Evolutionary conservation across 2,113 vertebrate species (phyloP).

Genomic region (Aphyosemion australe): DNA sequence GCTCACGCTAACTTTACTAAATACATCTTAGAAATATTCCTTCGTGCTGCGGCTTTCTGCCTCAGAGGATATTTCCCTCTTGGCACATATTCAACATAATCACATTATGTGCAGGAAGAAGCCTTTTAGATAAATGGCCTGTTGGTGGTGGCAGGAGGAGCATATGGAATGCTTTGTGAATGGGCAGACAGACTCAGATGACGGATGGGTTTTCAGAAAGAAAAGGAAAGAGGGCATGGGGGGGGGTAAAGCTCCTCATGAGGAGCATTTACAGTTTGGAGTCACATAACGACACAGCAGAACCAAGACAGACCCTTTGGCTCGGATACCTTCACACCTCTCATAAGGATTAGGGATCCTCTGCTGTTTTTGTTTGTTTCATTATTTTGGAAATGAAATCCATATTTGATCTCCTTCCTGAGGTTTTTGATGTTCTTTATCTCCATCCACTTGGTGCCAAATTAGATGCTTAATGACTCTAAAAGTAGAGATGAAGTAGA

Average conservation of each 20-base stretch:
- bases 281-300: too few species aligned
- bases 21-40: not conserved
- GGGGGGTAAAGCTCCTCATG: not conserved
- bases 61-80: constrained; percentile 46
- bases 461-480: not conserved
- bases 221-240: not conserved
- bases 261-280: constrained; percentile 12
- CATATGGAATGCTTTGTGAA: constrained; percentile 46
- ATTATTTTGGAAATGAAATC: too few species aligned
- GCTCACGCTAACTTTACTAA: too few species aligned
- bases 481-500: not conserved
- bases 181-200: constrained; percentile 11
- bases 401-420: too few species aligned
- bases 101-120: constrained; percentile 60
- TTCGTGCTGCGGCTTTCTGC: constrained; percentile 17
- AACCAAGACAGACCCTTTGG: too few species aligned
- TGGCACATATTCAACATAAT: constrained; percentile 68
- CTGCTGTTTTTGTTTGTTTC: too few species aligned
- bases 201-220: constrained; percentile 31
- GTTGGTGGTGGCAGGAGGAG: constrained; percentile 24
- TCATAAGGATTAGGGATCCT: too few species aligned
- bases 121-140: constrained; percentile 60
- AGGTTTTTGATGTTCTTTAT: too few species aligned
- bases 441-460: too few species aligned
- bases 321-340: too few species aligned